phyloP scores from a whole-genome alignment of 2,888 invertebrate genomes.

The Prenolepis imparis region DNA sequence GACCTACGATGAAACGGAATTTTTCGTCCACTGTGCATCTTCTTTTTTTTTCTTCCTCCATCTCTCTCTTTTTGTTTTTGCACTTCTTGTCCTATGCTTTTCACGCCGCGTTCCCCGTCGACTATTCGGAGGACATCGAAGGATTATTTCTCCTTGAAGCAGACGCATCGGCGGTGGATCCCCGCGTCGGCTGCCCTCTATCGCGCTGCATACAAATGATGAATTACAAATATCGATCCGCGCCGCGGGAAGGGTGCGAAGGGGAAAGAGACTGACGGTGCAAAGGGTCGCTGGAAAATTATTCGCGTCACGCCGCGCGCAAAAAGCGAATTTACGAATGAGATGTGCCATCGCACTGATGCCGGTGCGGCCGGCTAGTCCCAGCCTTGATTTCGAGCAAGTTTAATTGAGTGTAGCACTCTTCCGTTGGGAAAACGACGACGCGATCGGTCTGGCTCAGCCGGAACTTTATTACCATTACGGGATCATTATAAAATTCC shows the following conservation, averaged over 20 bases:
- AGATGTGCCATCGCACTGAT: conserved; percentile 75
- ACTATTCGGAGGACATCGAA: conserved; percentile 67
- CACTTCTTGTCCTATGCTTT: not conserved
- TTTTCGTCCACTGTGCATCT: not conserved
- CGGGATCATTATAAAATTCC: conserved; percentile 31
- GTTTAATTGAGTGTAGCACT: conserved; percentile 84
- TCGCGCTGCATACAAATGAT: conserved; percentile 85
- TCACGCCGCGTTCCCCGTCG: conserved; percentile 38
- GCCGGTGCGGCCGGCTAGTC: conserved; percentile 74
- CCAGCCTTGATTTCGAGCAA: conserved; percentile 82
- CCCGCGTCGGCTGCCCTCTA: conserved; percentile 77
- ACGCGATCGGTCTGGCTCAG: conserved; percentile 67
- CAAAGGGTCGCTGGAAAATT: conserved; percentile 75
- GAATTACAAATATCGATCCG: conserved; percentile 85
- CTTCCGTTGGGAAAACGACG: conserved; percentile 77
- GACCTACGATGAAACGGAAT: conserved; percentile 42
- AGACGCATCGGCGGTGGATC: conserved; percentile 70
- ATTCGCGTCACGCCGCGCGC: conserved; percentile 80
- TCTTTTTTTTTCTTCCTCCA: conserved; percentile 1
- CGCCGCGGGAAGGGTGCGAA: conserved; percentile 62
- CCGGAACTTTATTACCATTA: conserved; percentile 65
- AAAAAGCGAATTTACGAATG: conserved; percentile 81
- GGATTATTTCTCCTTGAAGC: conserved; percentile 76
- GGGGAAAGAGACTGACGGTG: conserved; percentile 47
- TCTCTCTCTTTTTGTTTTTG: conserved; percentile 10